These are phyloP conservation scores for Philotrypesis tridentata DNA, from an alignment of 1,140 invertebrate genomes.

Conservation along the genomic window DNA sequence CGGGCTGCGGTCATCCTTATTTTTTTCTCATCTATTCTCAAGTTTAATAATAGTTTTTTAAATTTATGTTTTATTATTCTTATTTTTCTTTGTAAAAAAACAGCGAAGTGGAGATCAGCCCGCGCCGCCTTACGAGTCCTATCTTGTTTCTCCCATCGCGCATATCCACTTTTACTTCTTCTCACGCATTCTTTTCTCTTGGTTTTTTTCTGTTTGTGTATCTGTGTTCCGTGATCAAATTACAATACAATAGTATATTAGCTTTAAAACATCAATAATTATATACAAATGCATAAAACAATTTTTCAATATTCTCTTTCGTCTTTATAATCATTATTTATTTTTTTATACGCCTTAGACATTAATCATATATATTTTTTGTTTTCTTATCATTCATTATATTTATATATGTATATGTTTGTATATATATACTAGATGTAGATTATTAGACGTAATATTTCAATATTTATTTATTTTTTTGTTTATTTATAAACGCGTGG, in stretches of 20 bases:
- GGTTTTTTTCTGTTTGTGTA: constrained; percentile 35
- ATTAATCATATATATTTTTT: constrained; percentile 67
- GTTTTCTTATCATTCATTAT: constrained; percentile 58
- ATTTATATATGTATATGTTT: constrained; percentile 62
- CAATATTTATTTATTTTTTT: constrained; percentile 63
- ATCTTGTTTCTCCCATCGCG: constrained; percentile 7
- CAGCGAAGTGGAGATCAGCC: constrained; percentile 17
- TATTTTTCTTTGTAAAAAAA: constrained; percentile 48
- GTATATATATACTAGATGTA: constrained; percentile 61
- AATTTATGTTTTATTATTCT: constrained; percentile 37
- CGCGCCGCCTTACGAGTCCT: constrained; percentile 26
- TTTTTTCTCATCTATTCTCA: constrained; percentile 54
- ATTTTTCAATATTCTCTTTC: constrained; percentile 59
- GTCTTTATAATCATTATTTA: constrained; percentile 56
- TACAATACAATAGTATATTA: constrained; percentile 61
- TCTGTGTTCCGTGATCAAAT: constrained; percentile 56
- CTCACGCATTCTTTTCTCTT: not conserved
- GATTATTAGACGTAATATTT: constrained; percentile 67
- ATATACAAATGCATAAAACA: constrained; percentile 69
- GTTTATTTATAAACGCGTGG: constrained; percentile 69
- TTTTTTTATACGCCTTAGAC: constrained; percentile 59
- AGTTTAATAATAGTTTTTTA: constrained; percentile 53
- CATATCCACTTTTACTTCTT: constrained; percentile 7
- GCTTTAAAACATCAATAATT: constrained; percentile 67
- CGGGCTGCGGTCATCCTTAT: constrained; percentile 48